phyloP scores from a whole-genome alignment of 2,113 vertebrate genomes.

The Thinocorus orbignyianus region DNA sequence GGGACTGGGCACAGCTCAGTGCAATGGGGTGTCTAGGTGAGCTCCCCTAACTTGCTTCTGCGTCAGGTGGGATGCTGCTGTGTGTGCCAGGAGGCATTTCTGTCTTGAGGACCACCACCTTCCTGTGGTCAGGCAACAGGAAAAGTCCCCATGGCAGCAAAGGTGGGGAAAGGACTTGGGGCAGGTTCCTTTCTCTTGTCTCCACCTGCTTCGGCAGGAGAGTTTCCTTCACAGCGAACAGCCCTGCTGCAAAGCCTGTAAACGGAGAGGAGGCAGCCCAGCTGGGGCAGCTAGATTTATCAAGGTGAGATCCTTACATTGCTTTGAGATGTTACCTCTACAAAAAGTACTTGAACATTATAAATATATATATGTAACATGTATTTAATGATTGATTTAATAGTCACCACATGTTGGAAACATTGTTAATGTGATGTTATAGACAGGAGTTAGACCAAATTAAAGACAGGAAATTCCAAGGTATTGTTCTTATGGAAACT shows the following conservation, averaged over 20 bases:
- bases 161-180: background rate
- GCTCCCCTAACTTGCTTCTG: background rate
- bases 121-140: background rate
- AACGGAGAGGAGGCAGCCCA: background rate
- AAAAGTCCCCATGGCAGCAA: background rate
- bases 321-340: background rate
- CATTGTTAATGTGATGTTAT: background rate
- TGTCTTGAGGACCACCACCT: background rate
- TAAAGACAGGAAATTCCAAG: slow-evolving; percentile 51
- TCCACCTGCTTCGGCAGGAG: background rate
- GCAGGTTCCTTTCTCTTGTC: background rate
- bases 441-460: slow-evolving; percentile 31
- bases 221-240: background rate
- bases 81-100: background rate
- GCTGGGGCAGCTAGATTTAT: background rate
- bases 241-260: background rate
- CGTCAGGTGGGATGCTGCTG: background rate
- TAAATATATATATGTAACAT: background rate
- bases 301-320: background rate
- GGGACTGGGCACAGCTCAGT: background rate
- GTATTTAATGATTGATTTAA: background rate
- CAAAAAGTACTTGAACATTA: background rate
- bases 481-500: slow-evolving; percentile 46
- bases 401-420: background rate
- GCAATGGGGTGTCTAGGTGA: fast-evolving